Conservation (phyloP, 1,140 invertebrate species). For the Oryctes rhinoceros region DNA sequence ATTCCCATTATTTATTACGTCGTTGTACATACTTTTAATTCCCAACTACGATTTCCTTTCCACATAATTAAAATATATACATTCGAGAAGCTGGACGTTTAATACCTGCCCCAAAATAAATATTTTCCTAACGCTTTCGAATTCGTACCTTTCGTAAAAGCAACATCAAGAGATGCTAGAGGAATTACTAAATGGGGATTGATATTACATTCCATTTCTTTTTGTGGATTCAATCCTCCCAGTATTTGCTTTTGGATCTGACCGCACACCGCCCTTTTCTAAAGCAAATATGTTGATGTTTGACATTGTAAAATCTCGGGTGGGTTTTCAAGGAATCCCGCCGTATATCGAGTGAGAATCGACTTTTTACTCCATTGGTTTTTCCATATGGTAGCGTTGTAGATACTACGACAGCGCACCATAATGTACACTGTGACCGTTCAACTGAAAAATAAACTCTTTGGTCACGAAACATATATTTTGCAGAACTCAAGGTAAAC, state of each 20-base stretch:
- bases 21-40: too few species aligned
- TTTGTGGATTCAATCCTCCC: slow-evolving; percentile 3
- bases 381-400: neutral
- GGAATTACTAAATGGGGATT: slow-evolving; percentile 30
- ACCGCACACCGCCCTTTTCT: slow-evolving; percentile 24
- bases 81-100: neutral
- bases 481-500: slow-evolving; percentile 44
- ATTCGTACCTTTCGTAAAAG: neutral
- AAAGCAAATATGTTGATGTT: slow-evolving; percentile 34
- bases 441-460: slow-evolving; percentile 49
- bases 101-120: neutral
- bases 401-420: neutral
- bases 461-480: slow-evolving; percentile 48
- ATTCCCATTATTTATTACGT: too few species aligned
- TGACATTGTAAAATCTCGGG: slow-evolving; percentile 26
- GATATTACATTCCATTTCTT: slow-evolving; percentile 33
- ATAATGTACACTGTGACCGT: slow-evolving; percentile 42
- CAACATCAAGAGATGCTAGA: neutral
- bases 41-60: too few species aligned
- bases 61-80: too few species aligned
- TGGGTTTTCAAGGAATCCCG: slow-evolving; percentile 29
- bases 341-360: slow-evolving; percentile 46
- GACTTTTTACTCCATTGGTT: slow-evolving; percentile 47
- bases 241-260: slow-evolving; percentile 14
- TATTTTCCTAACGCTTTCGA: slow-evolving; percentile 14